Conservation (phyloP, 2,113 vertebrate genomes). For the Pelusios castaneus region DNA sequence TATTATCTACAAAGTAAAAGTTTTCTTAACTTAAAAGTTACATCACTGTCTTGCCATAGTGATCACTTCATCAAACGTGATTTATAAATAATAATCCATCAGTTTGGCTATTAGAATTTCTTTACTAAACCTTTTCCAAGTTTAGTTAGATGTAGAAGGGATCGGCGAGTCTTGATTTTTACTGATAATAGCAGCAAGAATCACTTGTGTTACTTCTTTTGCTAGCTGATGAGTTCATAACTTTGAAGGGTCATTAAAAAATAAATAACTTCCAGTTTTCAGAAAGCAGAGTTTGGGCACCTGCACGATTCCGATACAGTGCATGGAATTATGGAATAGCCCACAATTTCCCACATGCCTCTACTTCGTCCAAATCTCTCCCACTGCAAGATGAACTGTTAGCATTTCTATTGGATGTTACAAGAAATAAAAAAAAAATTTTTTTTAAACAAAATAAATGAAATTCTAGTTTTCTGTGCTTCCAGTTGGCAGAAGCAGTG, state of each 20-base stretch:
- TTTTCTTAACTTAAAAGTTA: slow-evolving; percentile 99
- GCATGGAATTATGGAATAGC: slow-evolving; percentile 80
- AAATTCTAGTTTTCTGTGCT: slow-evolving; percentile 87
- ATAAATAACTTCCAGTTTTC: slow-evolving; percentile 96
- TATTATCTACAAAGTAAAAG: slow-evolving; percentile 99
- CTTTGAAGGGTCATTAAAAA: slow-evolving; percentile 95
- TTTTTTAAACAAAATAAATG: slow-evolving; percentile 82
- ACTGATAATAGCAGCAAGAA: slow-evolving; percentile 95
- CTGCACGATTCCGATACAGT: slow-evolving; percentile 81
- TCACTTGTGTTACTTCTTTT: slow-evolving; percentile 97
- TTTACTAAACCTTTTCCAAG: slow-evolving; percentile 89
- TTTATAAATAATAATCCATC: slow-evolving; percentile 98
- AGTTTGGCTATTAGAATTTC: slow-evolving; percentile 88
- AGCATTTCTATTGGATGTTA: slow-evolving; percentile 95
- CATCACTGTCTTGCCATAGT: slow-evolving; percentile 90
- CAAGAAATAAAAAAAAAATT: slow-evolving; percentile 75
- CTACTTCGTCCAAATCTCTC: slow-evolving; percentile 83
- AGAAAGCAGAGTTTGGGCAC: slow-evolving; percentile 89
- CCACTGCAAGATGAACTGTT: slow-evolving; percentile 93
- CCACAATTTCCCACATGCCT: slow-evolving; percentile 82
- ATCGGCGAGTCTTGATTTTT: slow-evolving; percentile 90
- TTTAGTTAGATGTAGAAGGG: slow-evolving; percentile 87
- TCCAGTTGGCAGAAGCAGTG: slow-evolving; percentile 86
- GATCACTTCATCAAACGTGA: slow-evolving; percentile 90
- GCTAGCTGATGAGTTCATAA: slow-evolving; percentile 92